These are phyloP conservation scores for Ceratitis capitata DNA, from an alignment of 1,140 invertebrate genomes.

Conservation along the genomic window DNA sequence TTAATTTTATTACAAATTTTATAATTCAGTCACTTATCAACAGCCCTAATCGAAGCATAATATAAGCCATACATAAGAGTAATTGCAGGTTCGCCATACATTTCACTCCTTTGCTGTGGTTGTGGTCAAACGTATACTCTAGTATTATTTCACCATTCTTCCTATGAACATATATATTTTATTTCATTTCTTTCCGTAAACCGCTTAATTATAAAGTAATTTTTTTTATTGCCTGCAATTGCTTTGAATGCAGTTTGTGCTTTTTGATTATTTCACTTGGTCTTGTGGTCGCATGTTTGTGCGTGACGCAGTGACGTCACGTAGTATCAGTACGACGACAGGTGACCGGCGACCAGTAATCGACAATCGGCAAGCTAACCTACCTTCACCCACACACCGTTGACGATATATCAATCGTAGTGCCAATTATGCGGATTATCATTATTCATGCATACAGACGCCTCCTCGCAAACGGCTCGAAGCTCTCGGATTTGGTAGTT, in stretches of 20 bases:
- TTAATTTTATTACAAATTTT: too few relatives aligned
- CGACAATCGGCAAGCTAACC: too few relatives aligned
- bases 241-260: background rate
- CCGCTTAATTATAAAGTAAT: background rate
- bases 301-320: background rate
- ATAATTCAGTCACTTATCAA: too few relatives aligned
- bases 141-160: background rate
- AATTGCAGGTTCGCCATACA: too few relatives aligned
- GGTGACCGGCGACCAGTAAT: background rate
- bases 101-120: background rate
- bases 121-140: background rate
- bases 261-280: too few relatives aligned
- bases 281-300: background rate
- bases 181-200: background rate
- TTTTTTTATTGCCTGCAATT: slow-evolving; percentile 16
- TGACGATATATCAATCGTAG: background rate
- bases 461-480: background rate
- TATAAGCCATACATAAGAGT: too few relatives aligned
- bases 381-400: background rate
- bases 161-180: too few relatives aligned
- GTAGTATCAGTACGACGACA: background rate
- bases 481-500: background rate
- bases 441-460: background rate
- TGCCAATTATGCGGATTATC: slow-evolving; percentile 26
- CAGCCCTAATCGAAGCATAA: background rate